Evolutionary conservation across 2,113 vertebrate species (phyloP).

Genomic region (Barbus barbus): DNA sequence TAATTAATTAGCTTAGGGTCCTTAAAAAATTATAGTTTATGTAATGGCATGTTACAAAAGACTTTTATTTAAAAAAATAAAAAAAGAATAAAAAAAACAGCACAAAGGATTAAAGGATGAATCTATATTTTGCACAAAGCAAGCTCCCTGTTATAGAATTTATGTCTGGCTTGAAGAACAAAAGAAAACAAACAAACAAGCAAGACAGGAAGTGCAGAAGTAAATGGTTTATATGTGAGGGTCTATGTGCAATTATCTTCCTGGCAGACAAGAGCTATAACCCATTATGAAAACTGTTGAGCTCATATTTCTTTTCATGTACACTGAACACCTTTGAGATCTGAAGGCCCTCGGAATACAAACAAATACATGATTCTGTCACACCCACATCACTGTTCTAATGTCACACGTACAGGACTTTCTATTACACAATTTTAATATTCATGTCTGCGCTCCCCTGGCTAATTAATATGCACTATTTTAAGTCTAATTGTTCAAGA

Average conservation of each 20-base stretch:
- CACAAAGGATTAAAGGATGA: not conserved
- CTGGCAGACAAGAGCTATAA: not conserved
- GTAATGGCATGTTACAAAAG: not conserved
- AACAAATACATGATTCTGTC: constrained; percentile 69
- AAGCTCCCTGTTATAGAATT: not conserved
- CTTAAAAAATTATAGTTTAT: too few relatives aligned
- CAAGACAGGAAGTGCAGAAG: constrained; percentile 2
- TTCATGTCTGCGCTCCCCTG: constrained; percentile 78
- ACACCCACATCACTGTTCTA: constrained; percentile 62
- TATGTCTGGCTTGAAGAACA: constrained; percentile 13
- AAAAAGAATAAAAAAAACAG: too few relatives aligned
- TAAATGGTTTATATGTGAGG: constrained; percentile 26
- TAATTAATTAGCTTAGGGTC: too few relatives aligned
- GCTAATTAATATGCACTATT: constrained; percentile 90
- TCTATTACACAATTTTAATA: constrained; percentile 75
- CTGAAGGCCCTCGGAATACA: constrained; percentile 61
- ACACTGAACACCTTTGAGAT: constrained; percentile 56
- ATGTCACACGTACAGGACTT: constrained; percentile 76
- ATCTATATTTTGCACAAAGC: not conserved
- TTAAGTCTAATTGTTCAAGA: constrained; percentile 92
- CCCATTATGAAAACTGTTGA: constrained; percentile 18
- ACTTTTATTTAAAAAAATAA: not conserved
- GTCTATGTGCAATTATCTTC: not conserved
- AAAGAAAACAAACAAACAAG: not conserved
- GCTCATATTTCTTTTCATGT: constrained; percentile 26